Evolutionary conservation across 1,140 invertebrate genomes (phyloP), one percentile per base, ranked within the genome.

Genomic region (Lysiphlebus fabarum): DNA sequence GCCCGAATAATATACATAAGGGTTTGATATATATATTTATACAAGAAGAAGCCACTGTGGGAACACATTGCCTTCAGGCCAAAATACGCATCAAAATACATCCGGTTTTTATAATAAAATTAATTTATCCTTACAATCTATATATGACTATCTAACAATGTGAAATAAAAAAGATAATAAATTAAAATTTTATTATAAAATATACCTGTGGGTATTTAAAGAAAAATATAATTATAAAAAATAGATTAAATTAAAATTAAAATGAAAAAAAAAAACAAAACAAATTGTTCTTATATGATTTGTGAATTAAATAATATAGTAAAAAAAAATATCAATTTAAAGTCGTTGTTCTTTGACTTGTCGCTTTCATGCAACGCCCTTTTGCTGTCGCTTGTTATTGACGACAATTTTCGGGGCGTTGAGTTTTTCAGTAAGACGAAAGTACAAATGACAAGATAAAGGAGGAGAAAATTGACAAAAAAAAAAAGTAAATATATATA

Each of bases 51-150:
- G 49, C 49, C 49, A 51, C 49, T 51, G 38, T 55, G 50, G 51
- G 56, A 62, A 62, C 44, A 38, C 67, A 62, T 64, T 65, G 62
- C 59, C 62, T 61, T 63, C 53, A 7, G 6, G 6, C n/a, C 55
- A 38, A 36, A n/a, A 58, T 58, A 36, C 37, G 17, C 36, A 47
- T 54, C 17, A 33, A 17, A 44, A 36, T 36, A 5, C 6, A 37
- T 42, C 4, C 12, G n/a, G 17, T 26, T 26, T 26, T 26, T 26
- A 26, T 26, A 26, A 26, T 26, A 26, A 26, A 26, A 26, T 26
- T 26, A 0, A 26, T 26, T 26, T 26, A 26, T 26, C 17, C 17
- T 26, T 26, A 26, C 4, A 26, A 26, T 26, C 17, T 26, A 26
- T 26, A 26, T 26, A 26, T 26, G 17, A 26, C 17, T 26, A 26